These are phyloP conservation scores for Oryzias curvinotus DNA, from an alignment of 2,113 vertebrate genomes.

Conservation along the genomic window DNA sequence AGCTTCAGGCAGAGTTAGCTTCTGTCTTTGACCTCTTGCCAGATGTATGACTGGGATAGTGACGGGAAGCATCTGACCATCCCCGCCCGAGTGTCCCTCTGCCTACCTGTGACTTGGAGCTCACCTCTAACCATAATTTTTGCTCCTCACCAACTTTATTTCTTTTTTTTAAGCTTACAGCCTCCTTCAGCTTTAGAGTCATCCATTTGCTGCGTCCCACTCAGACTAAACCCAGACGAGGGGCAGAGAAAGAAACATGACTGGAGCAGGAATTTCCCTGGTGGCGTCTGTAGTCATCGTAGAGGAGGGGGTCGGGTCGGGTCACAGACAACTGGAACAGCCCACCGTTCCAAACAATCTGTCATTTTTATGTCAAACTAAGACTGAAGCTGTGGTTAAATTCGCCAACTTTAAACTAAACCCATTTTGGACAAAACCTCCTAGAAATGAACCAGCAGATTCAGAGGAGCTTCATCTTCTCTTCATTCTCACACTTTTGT, in stretches of 20 bases:
- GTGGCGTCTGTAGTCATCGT: neutral
- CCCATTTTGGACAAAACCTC: too few species aligned
- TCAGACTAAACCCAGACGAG: slow-evolving; percentile 55
- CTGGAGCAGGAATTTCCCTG: slow-evolving; percentile 19
- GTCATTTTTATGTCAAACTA: too few species aligned
- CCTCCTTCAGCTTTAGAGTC: slow-evolving; percentile 1
- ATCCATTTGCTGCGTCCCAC: neutral
- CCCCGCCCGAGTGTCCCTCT: slow-evolving; percentile 4
- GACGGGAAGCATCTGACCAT: neutral
- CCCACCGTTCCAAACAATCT: too few species aligned
- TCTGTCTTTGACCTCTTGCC: too few species aligned
- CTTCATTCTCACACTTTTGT: too few species aligned
- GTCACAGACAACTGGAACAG: too few species aligned
- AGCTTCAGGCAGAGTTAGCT: too few species aligned
- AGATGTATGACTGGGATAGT: neutral
- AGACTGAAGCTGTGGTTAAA: too few species aligned
- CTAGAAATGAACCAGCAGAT: too few species aligned
- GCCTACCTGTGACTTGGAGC: slow-evolving; percentile 14
- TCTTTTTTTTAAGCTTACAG: slow-evolving; percentile 4
- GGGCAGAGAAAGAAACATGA: slow-evolving; percentile 37
- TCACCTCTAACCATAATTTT: slow-evolving; percentile 23
- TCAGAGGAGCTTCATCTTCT: too few species aligned
- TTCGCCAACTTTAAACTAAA: too few species aligned
- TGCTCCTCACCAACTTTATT: neutral
- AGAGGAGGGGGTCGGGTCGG: too few species aligned